phyloP scores from a whole-genome alignment of 2,113 vertebrate species.

The Solea solea region DNA sequence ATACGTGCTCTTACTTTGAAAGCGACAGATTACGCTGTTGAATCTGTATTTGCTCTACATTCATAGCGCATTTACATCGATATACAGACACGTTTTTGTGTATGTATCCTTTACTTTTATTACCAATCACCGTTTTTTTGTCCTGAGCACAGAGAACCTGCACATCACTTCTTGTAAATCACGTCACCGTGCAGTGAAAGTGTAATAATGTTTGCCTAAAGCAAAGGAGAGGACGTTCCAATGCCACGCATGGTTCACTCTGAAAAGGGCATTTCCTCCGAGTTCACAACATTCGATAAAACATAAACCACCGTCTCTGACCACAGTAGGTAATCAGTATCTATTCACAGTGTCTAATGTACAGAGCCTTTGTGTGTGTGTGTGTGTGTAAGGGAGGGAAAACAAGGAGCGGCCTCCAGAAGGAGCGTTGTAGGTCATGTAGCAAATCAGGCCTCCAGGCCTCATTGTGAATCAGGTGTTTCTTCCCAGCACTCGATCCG shows the following conservation, averaged over 20 bases:
- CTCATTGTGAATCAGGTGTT: conserved; percentile 74
- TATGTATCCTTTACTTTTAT: too few relatives aligned
- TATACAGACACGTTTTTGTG: too few relatives aligned
- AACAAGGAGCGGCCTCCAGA: conserved; percentile 37
- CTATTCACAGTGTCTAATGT: conserved; percentile 46
- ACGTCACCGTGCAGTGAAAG: conserved; percentile 26
- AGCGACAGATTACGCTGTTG: too few relatives aligned
- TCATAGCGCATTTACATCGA: too few relatives aligned
- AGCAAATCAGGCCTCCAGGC: conserved; percentile 51
- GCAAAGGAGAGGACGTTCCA: conserved; percentile 33
- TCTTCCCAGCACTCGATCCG: conserved; percentile 57
- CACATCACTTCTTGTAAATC: neutral
- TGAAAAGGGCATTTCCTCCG: conserved; percentile 57
- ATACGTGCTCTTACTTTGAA: too few relatives aligned
- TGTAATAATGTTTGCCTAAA: conserved; percentile 32
- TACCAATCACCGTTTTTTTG: too few relatives aligned
- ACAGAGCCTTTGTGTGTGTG: conserved; percentile 9
- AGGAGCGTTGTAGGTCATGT: conserved; percentile 63
- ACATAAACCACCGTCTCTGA: conserved; percentile 43
- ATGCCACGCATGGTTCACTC: conserved; percentile 46
- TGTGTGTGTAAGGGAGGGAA: neutral
- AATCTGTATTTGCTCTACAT: too few relatives aligned
- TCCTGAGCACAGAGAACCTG: neutral
- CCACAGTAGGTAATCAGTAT: conserved; percentile 49
- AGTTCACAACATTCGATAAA: conserved; percentile 54